Base-by-base conservation (phyloP, 2,888 invertebrate species). In the Automeris io region DNA sequence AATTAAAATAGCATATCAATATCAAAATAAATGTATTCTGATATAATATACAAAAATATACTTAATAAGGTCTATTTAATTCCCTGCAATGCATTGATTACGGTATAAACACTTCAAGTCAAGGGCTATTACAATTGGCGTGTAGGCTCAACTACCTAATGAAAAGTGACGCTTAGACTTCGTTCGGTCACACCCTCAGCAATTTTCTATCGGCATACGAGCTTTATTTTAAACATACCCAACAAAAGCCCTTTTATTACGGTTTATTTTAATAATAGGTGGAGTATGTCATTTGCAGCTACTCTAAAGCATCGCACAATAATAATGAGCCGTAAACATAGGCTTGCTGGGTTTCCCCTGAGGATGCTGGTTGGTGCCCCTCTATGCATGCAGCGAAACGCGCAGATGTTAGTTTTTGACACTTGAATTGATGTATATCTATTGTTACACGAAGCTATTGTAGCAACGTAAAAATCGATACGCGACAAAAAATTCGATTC, bases 391-490 rank as follows among this genome's bases (percentile, higher is more conserved):
- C 75, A 77, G 71, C 74, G 75, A 67, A 67, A 69, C 67, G 79
- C 78, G 85, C 85, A 86, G 86, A 86, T 86, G 86, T 82, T 83
- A 83, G 83, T 85, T 85, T 86, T 85, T 86, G 86, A 86, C 86
- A 85, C 85, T 81, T 55, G 71, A 79, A 82, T 86, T 85, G 83
- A 86, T 86, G 85, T 82, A 79, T 72, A 67, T 69, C 75, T 64
- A 67, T 86, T 85, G 82, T 83, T 83, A 52, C 53, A 55, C 60
- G 56, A 51, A 48, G 48, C 70, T 65, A 71, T 83, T 81, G 71
- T 64, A 61, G 57, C 63, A 54, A 64, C 56, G 69, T 67, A 73
- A 79, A 79, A 82, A 83, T 72, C 73, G 66, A 70, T 70, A 46
- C 50, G 43, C 46, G 47, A 47, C 69, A 79, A 79, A 82, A 71